Evolutionary conservation across 2,797 vertebrate species (phyloP).

Genomic region (Anguilla obscura): DNA sequence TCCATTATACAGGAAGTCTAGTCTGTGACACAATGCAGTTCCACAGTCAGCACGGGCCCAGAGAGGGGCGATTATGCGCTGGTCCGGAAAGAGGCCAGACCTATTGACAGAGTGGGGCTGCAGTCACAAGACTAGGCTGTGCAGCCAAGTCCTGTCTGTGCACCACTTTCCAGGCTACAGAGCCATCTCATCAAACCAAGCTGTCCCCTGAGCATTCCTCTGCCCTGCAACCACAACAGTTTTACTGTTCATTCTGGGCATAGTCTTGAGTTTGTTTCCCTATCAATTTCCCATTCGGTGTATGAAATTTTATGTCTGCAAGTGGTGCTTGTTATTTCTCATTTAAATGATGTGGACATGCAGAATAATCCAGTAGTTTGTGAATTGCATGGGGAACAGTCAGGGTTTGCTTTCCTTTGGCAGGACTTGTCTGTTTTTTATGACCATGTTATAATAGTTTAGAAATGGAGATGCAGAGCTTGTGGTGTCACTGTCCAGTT

Average conservation of each 20-base stretch:
- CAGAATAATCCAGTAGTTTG: background rate
- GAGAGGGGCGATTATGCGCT: constrained; percentile 33
- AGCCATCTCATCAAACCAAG: background rate
- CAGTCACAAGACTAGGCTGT: background rate
- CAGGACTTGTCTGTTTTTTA: background rate
- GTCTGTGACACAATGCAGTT: constrained; percentile 37
- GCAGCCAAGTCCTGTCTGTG: background rate
- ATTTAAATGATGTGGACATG: background rate
- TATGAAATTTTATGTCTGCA: background rate
- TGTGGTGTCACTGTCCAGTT: background rate
- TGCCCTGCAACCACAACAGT: background rate
- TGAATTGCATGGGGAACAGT: background rate
- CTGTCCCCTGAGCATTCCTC: background rate
- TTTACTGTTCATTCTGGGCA: background rate
- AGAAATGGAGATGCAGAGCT: background rate
- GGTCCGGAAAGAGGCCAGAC: constrained; percentile 47
- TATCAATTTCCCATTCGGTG: background rate
- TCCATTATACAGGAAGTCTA: constrained; percentile 41
- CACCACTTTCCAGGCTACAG: background rate
- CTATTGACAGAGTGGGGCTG: constrained; percentile 32
- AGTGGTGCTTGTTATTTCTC: background rate
- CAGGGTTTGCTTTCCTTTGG: background rate
- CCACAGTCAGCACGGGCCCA: constrained; percentile 26
- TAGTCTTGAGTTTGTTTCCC: background rate
- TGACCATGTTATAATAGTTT: constrained; percentile 9